A percentile compares a stretch with the other conserved stretches of the same genome.
Conservation (phyloP, 2,113 vertebrate species). For the Coturnix japonica region DNA sequence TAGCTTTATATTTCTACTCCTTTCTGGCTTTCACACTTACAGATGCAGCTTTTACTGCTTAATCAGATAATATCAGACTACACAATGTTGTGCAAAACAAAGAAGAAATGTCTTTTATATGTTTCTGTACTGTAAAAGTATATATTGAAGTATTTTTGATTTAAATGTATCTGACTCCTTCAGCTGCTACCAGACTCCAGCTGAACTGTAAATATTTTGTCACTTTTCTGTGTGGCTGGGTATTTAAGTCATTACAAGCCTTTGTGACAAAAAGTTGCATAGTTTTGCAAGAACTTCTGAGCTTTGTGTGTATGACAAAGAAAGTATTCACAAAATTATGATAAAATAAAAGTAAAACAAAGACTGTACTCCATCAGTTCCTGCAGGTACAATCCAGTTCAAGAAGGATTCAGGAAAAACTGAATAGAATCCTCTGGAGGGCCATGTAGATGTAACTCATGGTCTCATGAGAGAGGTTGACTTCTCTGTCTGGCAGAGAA, state of each 20-base stretch:
- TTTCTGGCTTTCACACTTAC: neutral
- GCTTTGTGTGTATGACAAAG: neutral
- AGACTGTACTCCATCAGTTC: neutral
- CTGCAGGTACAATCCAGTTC: neutral
- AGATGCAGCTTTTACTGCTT: neutral
- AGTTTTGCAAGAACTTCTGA: neutral
- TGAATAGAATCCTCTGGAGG: neutral
- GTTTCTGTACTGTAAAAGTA: neutral
- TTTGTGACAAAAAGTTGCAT: neutral
- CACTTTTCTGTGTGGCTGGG: neutral
- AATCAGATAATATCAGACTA: neutral
- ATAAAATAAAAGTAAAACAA: neutral
- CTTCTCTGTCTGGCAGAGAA: neutral
- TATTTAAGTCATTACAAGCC: neutral
- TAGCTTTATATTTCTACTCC: neutral
- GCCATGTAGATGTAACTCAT: neutral
- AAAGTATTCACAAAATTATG: neutral
- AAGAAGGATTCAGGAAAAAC: neutral
- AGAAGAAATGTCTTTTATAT: neutral
- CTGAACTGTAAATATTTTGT: neutral
- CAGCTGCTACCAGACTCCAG: neutral
- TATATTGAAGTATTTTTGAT: neutral
- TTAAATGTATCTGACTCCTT: neutral
- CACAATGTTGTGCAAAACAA: neutral
- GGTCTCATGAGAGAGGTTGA: neutral